These are phyloP conservation scores for Triops cancriformis DNA, from an alignment of 1,140 invertebrate genomes.

Conservation along the genomic window DNA sequence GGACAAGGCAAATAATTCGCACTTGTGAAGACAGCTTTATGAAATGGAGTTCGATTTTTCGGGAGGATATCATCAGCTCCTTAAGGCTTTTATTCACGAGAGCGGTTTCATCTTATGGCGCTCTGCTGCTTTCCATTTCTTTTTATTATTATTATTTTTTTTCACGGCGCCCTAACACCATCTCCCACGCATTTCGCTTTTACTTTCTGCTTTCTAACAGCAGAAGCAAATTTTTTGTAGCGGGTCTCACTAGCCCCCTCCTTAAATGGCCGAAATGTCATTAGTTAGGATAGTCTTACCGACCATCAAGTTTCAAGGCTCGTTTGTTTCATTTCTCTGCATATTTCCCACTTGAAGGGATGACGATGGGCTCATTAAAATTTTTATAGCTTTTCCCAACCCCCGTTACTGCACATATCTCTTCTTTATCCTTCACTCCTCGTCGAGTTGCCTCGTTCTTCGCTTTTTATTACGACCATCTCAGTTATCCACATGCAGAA, in stretches of 20 bases:
- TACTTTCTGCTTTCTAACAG: not conserved
- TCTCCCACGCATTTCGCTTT: not conserved
- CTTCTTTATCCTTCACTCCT: not conserved
- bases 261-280: not conserved
- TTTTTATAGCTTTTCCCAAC: not conserved
- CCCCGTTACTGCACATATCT: not conserved
- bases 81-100: slow-evolving; percentile 7
- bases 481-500: not conserved
- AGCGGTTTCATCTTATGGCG: not conserved
- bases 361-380: not conserved
- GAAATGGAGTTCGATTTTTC: slow-evolving; percentile 10
- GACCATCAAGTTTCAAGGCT: slow-evolving; percentile 5
- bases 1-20: slow-evolving; percentile 13
- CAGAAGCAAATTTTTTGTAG: not conserved
- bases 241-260: not conserved
- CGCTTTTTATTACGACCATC: not conserved
- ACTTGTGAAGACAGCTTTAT: slow-evolving; percentile 10
- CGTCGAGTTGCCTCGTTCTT: not conserved
- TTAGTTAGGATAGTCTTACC: not conserved
- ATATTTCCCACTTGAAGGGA: slow-evolving; percentile 7
- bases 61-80: not conserved
- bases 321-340: slow-evolving; percentile 9
- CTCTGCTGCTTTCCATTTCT: not conserved
- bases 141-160: too few relatives aligned
- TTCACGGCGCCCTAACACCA: not conserved